phyloP scores from a whole-genome alignment of 2,797 vertebrate species.

The Lepus townsendii region DNA sequence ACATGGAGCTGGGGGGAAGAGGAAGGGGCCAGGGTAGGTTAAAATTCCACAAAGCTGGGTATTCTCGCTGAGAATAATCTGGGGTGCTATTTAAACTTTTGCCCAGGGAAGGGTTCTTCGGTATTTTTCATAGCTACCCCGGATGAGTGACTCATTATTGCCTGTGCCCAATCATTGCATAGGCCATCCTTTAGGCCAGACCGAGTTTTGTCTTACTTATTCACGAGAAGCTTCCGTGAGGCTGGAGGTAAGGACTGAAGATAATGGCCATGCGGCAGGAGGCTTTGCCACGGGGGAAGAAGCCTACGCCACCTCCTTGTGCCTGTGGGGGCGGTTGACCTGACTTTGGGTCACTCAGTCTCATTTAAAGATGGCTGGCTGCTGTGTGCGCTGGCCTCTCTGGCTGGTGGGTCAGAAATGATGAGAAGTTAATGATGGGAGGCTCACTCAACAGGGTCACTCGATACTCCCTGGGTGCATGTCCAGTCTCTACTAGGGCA shows the following conservation, averaged over 20 bases:
- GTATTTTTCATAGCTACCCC: background rate
- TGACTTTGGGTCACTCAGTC: background rate
- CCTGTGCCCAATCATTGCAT: background rate
- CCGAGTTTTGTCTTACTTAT: slow-evolving; percentile 12
- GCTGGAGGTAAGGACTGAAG: background rate
- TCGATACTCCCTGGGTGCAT: background rate
- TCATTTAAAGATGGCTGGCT: background rate
- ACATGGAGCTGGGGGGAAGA: background rate
- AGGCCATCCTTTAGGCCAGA: background rate
- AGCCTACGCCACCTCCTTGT: background rate
- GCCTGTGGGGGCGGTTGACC: background rate
- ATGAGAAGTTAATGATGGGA: background rate
- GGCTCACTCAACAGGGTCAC: background rate
- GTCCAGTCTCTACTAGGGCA: background rate
- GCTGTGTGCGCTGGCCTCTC: background rate
- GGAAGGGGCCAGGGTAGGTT: background rate
- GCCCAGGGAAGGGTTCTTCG: background rate
- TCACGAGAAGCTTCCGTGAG: background rate
- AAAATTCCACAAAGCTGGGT: background rate
- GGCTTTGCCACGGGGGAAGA: background rate
- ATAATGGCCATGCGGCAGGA: background rate
- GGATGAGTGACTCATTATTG: background rate
- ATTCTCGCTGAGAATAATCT: background rate
- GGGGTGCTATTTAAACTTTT: slow-evolving; percentile 13
- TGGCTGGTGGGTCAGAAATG: background rate